Conservation (phyloP, 2,113 vertebrate species). For the Etheostoma cragini region DNA sequence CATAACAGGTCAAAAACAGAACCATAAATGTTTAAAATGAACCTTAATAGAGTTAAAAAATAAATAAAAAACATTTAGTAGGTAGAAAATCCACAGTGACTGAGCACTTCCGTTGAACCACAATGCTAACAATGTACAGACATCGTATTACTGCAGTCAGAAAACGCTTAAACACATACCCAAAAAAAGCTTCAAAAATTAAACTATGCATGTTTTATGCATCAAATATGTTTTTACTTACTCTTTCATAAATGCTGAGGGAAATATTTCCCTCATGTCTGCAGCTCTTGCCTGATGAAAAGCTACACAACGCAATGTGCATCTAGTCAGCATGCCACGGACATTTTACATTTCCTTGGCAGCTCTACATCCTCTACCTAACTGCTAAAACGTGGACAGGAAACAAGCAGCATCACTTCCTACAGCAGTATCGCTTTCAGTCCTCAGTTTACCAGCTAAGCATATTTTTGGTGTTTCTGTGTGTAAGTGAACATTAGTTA, state of each 20-base stretch:
- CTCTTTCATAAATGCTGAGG: constrained; percentile 5
- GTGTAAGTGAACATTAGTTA: not conserved
- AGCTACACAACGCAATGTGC: constrained; percentile 5
- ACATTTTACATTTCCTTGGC: constrained; percentile 37
- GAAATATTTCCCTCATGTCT: constrained; percentile 13
- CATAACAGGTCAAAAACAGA: not conserved
- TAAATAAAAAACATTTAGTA: not conserved
- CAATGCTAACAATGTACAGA: constrained; percentile 34
- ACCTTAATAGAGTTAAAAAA: not conserved
- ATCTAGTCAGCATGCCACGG: not conserved
- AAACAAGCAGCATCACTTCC: constrained; percentile 66
- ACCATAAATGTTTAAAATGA: not conserved
- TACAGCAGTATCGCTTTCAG: constrained; percentile 49
- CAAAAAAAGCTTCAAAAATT: not conserved
- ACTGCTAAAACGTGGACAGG: constrained; percentile 62
- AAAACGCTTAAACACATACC: not conserved
- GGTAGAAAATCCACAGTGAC: not conserved
- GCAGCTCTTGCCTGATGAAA: constrained; percentile 10
- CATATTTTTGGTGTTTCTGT: not conserved
- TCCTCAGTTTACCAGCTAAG: not conserved
- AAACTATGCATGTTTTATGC: not conserved
- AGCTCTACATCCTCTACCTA: not conserved
- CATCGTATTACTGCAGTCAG: constrained; percentile 12
- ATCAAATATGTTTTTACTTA: constrained; percentile 4
- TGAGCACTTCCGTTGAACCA: constrained; percentile 32